Evolutionary conservation across 2,888 invertebrate genomes (phyloP).

Genomic region (Zaprionus lineosus): DNA sequence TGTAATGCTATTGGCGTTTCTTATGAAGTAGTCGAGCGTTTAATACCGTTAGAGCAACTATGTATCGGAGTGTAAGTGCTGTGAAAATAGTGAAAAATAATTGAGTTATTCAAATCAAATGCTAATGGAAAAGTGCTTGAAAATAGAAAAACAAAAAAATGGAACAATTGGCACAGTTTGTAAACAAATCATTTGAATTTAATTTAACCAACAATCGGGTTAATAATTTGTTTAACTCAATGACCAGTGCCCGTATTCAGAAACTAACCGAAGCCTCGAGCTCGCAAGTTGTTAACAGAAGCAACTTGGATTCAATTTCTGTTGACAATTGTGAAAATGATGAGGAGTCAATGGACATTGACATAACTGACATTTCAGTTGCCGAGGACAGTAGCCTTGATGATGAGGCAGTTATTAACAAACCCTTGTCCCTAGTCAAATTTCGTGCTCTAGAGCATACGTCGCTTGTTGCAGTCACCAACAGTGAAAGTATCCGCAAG

Average conservation of each 20-base stretch:
- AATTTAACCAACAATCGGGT: conserved; percentile 82
- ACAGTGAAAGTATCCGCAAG: conserved; percentile 34
- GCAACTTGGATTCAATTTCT: conserved; percentile 41
- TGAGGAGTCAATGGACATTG: conserved; percentile 83
- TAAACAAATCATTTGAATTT: conserved; percentile 92
- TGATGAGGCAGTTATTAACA: conserved; percentile 45
- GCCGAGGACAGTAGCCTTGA: conserved; percentile 66
- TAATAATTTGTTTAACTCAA: conserved; percentile 79
- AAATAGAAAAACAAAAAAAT: no score
- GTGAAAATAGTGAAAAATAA: conserved; percentile 18
- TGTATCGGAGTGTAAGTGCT: conserved; percentile 51
- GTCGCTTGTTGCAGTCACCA: conserved; percentile 28
- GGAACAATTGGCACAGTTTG: conserved; percentile 96
- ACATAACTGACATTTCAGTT: conserved; percentile 82
- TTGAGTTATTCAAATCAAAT: conserved; percentile 21
- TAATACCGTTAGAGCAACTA: conserved; percentile 62
- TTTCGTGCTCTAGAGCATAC: conserved; percentile 47
- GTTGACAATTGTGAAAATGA: conserved; percentile 67
- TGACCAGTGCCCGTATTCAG: conserved; percentile 70
- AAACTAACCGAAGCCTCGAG: conserved; percentile 57
- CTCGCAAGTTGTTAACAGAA: conserved; percentile 46
- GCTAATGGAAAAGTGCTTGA: conserved; percentile 6
- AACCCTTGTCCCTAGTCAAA: conserved; percentile 72
- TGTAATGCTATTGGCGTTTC: conserved; percentile 61
- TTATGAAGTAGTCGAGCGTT: conserved; percentile 61